Percentiles rank a stretch among this genome's conserved stretches.
Conservation (phyloP, 53 echinoderm and acorn worm species). For the Actinopyga echinites region DNA sequence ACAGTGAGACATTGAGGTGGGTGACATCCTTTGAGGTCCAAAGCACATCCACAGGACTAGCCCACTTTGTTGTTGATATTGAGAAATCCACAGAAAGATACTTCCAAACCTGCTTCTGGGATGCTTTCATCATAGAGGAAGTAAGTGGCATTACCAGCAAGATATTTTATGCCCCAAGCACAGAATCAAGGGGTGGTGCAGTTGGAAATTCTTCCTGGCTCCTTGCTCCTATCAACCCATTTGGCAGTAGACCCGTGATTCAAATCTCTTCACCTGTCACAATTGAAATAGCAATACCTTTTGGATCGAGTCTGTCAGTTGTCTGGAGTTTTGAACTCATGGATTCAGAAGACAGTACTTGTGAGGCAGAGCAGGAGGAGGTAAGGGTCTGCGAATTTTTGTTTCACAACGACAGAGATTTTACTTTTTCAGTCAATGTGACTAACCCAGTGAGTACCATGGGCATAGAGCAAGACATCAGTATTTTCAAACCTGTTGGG, state of each 20-base stretch:
- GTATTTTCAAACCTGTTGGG: constrained; percentile 54
- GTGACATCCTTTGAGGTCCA: not conserved
- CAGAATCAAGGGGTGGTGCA: not conserved
- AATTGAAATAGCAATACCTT: not conserved
- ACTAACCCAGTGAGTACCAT: constrained; percentile 58
- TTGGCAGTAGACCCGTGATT: not conserved
- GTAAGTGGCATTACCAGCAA: not conserved
- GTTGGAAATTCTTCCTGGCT: not conserved
- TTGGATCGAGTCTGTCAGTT: constrained; percentile 50
- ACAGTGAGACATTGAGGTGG: not conserved
- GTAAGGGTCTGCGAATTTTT: constrained; percentile 24
- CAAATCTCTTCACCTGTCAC: not conserved
- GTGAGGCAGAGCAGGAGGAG: not conserved
- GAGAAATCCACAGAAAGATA: constrained; percentile 7
- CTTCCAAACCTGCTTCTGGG: constrained; percentile 20
- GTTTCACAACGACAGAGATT: constrained; percentile 50
- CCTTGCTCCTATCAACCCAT: not conserved
- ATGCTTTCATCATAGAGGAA: not conserved
- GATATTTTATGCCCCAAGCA: not conserved
- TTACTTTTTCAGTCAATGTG: constrained; percentile 51
- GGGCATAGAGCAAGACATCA: not conserved
- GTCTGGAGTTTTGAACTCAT: constrained; percentile 66
- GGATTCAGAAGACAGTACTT: constrained; percentile 6
- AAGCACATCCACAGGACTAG: not conserved
- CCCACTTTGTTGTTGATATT: not conserved